phyloP scores from a whole-genome alignment of 2,797 vertebrate species.

The Leptatherina wallacei region DNA sequence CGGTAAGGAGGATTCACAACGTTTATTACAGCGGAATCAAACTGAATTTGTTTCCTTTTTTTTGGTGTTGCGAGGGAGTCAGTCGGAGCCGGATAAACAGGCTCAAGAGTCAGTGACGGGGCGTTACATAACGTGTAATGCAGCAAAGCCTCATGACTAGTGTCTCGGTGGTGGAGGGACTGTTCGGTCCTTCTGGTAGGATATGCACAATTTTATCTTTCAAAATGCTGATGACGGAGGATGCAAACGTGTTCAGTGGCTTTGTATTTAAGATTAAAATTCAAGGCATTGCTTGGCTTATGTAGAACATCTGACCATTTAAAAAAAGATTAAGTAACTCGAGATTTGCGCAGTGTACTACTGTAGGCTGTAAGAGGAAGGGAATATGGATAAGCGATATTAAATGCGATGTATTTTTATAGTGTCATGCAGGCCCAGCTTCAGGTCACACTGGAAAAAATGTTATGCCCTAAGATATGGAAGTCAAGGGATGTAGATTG shows the following conservation, averaged over 20 bases:
- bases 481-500: conserved; percentile 35
- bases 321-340: conserved; percentile 27
- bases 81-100: conserved; percentile 58
- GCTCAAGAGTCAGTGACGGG: conserved; percentile 71
- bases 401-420: conserved; percentile 43
- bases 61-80: conserved; percentile 15
- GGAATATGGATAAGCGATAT: conserved; percentile 46
- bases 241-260: not conserved
- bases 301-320: conserved; percentile 8
- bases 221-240: not conserved
- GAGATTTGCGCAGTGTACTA: conserved; percentile 60
- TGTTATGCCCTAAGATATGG: conserved; percentile 10
- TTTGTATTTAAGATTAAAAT: not conserved
- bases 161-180: conserved; percentile 61
- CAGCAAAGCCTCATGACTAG: conserved; percentile 75
- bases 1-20: conserved; percentile 72
- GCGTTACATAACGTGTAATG: conserved; percentile 82
- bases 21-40: not conserved
- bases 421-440: conserved; percentile 43
- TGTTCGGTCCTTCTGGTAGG: conserved; percentile 65
- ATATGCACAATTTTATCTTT: conserved; percentile 45
- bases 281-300: not conserved
- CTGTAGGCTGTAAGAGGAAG: conserved; percentile 40
- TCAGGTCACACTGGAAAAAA: conserved; percentile 46
- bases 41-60: not conserved